Evolutionary conservation across 2,888 invertebrate species (phyloP).

Genomic region (Acholoe squamosa): DNA sequence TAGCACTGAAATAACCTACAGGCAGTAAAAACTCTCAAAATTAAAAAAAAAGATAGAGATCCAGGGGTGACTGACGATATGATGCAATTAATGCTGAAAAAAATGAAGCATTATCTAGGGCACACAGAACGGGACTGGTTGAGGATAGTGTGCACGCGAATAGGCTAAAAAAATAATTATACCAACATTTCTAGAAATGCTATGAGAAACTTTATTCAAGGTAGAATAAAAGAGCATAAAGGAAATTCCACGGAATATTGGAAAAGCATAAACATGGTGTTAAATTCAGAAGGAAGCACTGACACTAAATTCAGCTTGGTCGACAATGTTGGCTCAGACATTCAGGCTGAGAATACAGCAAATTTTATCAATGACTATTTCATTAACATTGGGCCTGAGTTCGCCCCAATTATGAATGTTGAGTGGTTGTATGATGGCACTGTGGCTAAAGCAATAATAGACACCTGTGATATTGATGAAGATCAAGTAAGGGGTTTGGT

Average conservation of each 20-base stretch:
- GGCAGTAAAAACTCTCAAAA: neutral
- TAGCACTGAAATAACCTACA: too few relatives aligned
- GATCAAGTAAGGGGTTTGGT: neutral
- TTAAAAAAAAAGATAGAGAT: neutral
- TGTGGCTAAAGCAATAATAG: neutral
- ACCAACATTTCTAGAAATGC: neutral
- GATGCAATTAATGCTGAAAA: neutral
- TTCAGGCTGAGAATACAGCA: neutral
- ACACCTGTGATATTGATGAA: neutral
- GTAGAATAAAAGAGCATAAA: neutral
- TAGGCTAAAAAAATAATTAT: neutral
- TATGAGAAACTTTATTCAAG: neutral
- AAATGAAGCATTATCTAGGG: neutral
- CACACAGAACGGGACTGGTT: neutral
- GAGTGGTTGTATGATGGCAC: neutral
- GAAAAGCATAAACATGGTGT: neutral
- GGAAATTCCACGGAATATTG: neutral
- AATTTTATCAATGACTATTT: neutral
- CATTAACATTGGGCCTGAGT: neutral
- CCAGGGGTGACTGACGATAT: constrained; percentile 7
- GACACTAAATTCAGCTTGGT: neutral
- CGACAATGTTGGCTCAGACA: neutral
- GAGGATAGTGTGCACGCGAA: neutral
- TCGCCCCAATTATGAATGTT: neutral
- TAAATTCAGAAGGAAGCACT: neutral